These are phyloP conservation scores for Leptoclinus maculatus DNA, from an alignment of 2,797 vertebrate species.

Conservation along the genomic window DNA sequence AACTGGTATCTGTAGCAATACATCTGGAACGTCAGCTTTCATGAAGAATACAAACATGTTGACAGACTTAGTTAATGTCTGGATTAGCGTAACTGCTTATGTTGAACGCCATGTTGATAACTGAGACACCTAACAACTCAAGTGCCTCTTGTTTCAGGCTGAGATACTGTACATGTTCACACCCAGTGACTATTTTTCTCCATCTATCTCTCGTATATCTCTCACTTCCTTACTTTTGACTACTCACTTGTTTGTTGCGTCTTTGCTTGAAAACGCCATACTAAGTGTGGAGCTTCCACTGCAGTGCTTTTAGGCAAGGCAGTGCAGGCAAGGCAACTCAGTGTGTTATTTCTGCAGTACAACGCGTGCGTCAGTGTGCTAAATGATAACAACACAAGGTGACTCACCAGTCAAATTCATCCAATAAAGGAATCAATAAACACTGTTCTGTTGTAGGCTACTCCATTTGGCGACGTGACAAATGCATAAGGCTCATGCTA, in stretches of 20 bases:
- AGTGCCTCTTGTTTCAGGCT: background rate
- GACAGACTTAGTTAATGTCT: background rate
- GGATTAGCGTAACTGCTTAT: background rate
- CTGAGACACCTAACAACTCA: background rate
- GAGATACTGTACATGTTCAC: background rate
- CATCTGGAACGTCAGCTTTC: background rate
- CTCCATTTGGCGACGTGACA: slow-evolving; percentile 11
- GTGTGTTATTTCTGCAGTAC: background rate
- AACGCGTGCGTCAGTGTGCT: slow-evolving; percentile 1
- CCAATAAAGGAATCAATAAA: slow-evolving; percentile 40
- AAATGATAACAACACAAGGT: slow-evolving; percentile 39
- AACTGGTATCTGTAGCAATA: no score
- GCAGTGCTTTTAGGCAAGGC: slow-evolving; percentile 7
- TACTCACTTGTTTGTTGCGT: background rate
- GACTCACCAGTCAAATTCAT: slow-evolving; percentile 36
- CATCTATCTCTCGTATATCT: background rate
- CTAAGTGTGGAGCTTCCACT: background rate
- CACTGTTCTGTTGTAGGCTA: background rate
- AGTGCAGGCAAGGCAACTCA: background rate
- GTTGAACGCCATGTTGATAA: background rate
- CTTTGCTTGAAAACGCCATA: background rate
- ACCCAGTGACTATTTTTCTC: background rate
- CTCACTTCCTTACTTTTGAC: background rate
- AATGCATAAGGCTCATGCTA: background rate
- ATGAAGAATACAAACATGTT: slow-evolving; percentile 4